Conservation (phyloP, 2,888 invertebrate genomes). For the Choreutis nemorana region DNA sequence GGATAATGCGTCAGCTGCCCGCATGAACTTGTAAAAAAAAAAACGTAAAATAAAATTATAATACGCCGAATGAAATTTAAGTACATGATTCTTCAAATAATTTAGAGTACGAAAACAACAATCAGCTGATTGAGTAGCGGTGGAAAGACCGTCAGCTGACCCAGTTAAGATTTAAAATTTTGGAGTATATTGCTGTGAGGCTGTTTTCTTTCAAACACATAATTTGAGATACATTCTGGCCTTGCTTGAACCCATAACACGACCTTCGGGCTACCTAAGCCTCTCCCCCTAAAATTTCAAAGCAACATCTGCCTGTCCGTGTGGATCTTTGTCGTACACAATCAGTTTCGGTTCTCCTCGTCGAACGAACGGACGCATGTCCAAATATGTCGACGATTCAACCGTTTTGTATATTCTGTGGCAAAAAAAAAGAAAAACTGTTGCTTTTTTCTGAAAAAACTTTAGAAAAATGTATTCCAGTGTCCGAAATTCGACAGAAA, state of each 20-base stretch:
- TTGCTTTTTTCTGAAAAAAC: neutral
- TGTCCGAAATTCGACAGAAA: slow-evolving; percentile 2
- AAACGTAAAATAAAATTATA: neutral
- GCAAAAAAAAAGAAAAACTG: slow-evolving; percentile 1
- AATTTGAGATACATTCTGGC: neutral
- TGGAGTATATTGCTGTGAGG: slow-evolving; percentile 1
- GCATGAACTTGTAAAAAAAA: neutral
- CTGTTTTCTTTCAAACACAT: neutral
- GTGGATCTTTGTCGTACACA: neutral
- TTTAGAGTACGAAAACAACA: slow-evolving; percentile 2
- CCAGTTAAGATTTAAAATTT: slow-evolving; percentile 1
- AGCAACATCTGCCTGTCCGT: slow-evolving; percentile 1
- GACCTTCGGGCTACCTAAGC: slow-evolving; percentile 1
- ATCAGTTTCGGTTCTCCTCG: slow-evolving; percentile 1
- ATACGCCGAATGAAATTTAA: slow-evolving; percentile 1
- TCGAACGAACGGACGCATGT: slow-evolving; percentile 1
- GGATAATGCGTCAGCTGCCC: slow-evolving; percentile 1
- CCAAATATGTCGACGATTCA: slow-evolving; percentile 1
- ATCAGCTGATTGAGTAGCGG: slow-evolving; percentile 2
- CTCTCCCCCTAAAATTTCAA: slow-evolving; percentile 1
- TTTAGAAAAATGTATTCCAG: slow-evolving; percentile 1
- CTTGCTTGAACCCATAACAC: neutral
- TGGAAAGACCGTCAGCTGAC: slow-evolving; percentile 3
- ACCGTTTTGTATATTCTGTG: slow-evolving; percentile 1
- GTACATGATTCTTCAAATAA: slow-evolving; percentile 2